phyloP scores from a whole-genome alignment of 2,888 invertebrate genomes.

The Hydrotaea cyrtoneurina region DNA sequence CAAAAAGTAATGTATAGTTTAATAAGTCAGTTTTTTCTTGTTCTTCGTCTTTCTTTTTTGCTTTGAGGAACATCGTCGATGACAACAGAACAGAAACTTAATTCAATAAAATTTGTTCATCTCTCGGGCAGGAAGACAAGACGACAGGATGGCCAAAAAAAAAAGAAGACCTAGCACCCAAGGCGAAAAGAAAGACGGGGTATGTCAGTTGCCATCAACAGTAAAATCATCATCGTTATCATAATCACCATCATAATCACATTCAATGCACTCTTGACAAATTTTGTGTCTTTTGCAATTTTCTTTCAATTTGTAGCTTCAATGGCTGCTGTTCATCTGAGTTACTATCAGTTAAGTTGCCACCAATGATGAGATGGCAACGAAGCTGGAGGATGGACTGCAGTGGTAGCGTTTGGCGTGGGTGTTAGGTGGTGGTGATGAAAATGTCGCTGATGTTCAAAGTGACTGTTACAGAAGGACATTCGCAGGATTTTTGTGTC shows the following conservation, averaged over 20 bases:
- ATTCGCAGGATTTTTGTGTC: background rate
- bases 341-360: conserved; percentile 42
- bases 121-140: background rate
- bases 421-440: background rate
- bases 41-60: background rate
- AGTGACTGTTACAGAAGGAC: background rate
- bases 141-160: background rate
- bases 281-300: conserved; percentile 58
- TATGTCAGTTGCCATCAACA: conserved; percentile 52
- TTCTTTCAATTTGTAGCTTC: conserved; percentile 56
- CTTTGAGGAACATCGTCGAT: conserved; percentile 1
- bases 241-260: conserved; percentile 56
- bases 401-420: too few relatives aligned
- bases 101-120: conserved; percentile 32
- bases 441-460: background rate
- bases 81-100: conserved; percentile 30
- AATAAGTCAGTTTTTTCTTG: conserved; percentile 7
- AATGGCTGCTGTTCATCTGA: conserved; percentile 48
- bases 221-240: conserved; percentile 57
- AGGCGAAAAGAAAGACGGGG: conserved; percentile 30
- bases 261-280: conserved; percentile 60
- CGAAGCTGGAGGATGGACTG: background rate
- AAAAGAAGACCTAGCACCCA: conserved; percentile 6
- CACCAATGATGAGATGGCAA: background rate
- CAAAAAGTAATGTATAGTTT: conserved; percentile 22